Percentiles rank a stretch among this genome's conserved stretches.
Evolutionary conservation across 2,888 invertebrate species (phyloP).

Genomic region (Chrysolina oricalcia): DNA sequence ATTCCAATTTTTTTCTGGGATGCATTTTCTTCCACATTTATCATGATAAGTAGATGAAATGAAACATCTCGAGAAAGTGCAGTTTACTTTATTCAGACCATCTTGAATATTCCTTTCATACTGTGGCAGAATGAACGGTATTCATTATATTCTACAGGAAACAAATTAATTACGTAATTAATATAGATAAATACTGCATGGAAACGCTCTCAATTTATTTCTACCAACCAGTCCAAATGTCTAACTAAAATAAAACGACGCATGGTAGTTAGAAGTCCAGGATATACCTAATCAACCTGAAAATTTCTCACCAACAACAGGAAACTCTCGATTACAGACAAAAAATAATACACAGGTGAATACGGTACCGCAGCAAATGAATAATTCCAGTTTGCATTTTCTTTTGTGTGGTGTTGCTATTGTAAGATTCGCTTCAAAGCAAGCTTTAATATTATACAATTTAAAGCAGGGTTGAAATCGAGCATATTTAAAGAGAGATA

Average conservation of each 20-base stretch:
- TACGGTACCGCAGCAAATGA: not conserved
- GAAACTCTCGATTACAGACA: slow-evolving; percentile 30
- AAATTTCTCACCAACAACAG: slow-evolving; percentile 23
- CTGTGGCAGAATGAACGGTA: slow-evolving; percentile 18
- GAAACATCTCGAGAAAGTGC: too few species aligned
- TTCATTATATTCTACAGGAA: slow-evolving; percentile 36
- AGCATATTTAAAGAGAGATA: not conserved
- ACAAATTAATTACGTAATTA: slow-evolving; percentile 38
- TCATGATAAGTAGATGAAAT: too few species aligned
- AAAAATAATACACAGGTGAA: slow-evolving; percentile 8
- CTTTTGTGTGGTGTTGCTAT: not conserved
- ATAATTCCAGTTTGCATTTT: slow-evolving; percentile 3
- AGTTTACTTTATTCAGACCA: not conserved
- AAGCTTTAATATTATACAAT: not conserved
- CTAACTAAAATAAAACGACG: slow-evolving; percentile 31
- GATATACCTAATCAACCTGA: slow-evolving; percentile 28
- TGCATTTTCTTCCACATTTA: too few species aligned
- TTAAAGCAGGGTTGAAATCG: not conserved
- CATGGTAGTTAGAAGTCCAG: slow-evolving; percentile 31
- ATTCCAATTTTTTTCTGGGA: too few species aligned
- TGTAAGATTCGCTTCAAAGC: not conserved
- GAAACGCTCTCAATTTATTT: not conserved
- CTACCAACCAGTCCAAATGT: not conserved
- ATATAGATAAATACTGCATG: slow-evolving; percentile 17
- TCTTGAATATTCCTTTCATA: not conserved